Evolutionary conservation across 2,888 invertebrate genomes (phyloP).

Genomic region (Sisyra nigra): DNA sequence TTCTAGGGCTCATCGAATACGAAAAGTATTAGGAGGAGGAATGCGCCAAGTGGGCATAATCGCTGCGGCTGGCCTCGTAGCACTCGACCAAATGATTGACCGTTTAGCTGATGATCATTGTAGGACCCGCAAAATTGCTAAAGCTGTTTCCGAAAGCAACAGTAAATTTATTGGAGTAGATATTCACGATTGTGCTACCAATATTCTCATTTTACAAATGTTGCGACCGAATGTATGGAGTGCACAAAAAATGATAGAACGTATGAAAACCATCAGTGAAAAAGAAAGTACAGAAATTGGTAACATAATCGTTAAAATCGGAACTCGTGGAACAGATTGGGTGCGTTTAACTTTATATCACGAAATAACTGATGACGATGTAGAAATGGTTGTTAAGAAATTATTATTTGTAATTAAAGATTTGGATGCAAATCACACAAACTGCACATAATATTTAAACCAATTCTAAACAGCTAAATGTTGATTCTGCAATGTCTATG

Average conservation of each 20-base stretch:
- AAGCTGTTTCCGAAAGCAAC: slow-evolving; percentile 41
- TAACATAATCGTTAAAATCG: slow-evolving; percentile 37
- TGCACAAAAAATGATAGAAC: slow-evolving; percentile 35
- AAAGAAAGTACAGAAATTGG: slow-evolving; percentile 27
- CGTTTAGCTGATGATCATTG: slow-evolving; percentile 59
- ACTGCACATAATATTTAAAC: neutral
- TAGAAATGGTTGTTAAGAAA: slow-evolving; percentile 53
- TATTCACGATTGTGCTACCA: slow-evolving; percentile 44
- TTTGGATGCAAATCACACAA: slow-evolving; percentile 24
- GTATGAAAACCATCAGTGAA: slow-evolving; percentile 30
- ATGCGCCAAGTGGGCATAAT: slow-evolving; percentile 86
- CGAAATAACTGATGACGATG: slow-evolving; percentile 49
- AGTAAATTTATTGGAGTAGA: slow-evolving; percentile 47
- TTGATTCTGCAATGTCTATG: too few species aligned
- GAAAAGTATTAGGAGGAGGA: slow-evolving; percentile 86
- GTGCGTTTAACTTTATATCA: slow-evolving; percentile 55
- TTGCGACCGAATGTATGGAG: slow-evolving; percentile 32
- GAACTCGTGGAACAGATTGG: slow-evolving; percentile 38
- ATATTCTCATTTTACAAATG: slow-evolving; percentile 54
- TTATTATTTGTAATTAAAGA: slow-evolving; percentile 49
- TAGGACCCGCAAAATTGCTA: slow-evolving; percentile 46
- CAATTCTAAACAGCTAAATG: too few species aligned
- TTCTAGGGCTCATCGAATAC: slow-evolving; percentile 63
- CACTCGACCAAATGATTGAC: slow-evolving; percentile 63
- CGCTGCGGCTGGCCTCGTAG: slow-evolving; percentile 77